Base-by-base conservation (phyloP, 2,113 vertebrate species). In the Amazona guildingii region DNA sequence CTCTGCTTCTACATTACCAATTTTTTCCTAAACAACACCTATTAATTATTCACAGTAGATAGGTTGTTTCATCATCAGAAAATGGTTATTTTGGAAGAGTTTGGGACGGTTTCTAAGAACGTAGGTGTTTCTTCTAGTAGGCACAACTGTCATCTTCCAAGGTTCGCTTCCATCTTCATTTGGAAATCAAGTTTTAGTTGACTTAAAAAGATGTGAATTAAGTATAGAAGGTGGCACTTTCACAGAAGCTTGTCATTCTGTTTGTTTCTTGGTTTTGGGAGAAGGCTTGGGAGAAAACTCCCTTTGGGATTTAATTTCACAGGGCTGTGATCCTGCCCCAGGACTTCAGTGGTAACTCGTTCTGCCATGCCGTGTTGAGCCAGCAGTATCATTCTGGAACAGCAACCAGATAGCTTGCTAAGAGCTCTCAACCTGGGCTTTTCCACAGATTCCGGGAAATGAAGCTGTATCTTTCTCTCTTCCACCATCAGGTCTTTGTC, bases 1-100 rank as follows among this genome's bases (percentile, higher is more conserved):
- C 79, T 88, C 41, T 43, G 20, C 79, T 89, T 97, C 88, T 89
- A 35, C 17, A 9, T 70, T 76, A 25, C 63, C 84, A 68, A n/a
- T 44, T 77, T 84, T 82, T 68, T 5, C 37, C 57, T 61, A 72
- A 96, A 96, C 39, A 83, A 46, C 68, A 66, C 39, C 83, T 89
- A 88, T 95, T 95, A 97, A 96, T 97, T 94, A 85, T 83, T 82
- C 80, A 43, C 75, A 43, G 27, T 62, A 77, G 93, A 95, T 82
- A 96, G 63, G 54, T 90, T 86, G 82, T 94, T 84, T 44, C 48
- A 77, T 95, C 94, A 97, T 97, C 95, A 96, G 79, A 95, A 97
- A 96, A 90, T 48, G 51, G 49, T 74, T 94, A 77, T 95, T 96
- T 92, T 94, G 84, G 48, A 90, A 97, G 68, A 79, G 44, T 80